Percentiles rank a stretch among this genome's conserved stretches.
These are phyloP conservation scores for Anabacerthia variegaticeps DNA, from an alignment of 2,797 vertebrate genomes.

Conservation along the genomic window DNA sequence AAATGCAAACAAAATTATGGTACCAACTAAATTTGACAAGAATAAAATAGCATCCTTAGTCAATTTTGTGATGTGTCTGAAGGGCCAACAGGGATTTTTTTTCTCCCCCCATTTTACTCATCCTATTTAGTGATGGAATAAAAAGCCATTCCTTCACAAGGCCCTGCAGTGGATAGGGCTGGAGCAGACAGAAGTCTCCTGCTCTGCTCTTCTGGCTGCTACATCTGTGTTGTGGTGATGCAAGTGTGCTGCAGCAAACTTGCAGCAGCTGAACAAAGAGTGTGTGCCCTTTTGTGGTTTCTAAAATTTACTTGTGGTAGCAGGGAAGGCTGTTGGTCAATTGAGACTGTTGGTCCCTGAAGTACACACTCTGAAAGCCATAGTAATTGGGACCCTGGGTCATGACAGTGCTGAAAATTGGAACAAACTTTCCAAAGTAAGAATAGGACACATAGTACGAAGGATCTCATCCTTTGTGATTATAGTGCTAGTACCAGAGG, in stretches of 20 bases:
- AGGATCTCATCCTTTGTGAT: neutral
- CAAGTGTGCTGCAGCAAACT: neutral
- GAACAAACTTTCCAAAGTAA: neutral
- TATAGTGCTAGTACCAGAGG: neutral
- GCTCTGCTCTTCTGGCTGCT: neutral
- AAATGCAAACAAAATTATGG: conserved; percentile 35
- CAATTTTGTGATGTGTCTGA: neutral
- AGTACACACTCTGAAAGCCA: neutral
- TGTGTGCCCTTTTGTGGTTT: neutral
- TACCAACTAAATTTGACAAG: conserved; percentile 4
- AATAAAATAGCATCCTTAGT: conserved; percentile 26
- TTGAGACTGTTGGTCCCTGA: neutral
- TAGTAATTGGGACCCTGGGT: neutral
- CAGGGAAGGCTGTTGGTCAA: neutral
- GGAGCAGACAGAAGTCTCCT: neutral
- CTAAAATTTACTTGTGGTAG: neutral
- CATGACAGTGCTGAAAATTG: neutral
- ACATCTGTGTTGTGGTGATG: neutral
- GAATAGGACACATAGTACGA: neutral
- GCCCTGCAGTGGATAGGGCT: neutral
- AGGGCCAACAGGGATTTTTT: neutral
- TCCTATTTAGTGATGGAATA: neutral
- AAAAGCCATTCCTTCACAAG: neutral
- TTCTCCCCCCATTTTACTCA: neutral
- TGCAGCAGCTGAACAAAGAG: neutral